Conservation (phyloP, 2,797 vertebrate species). For the Bryconaethiops microstoma region DNA sequence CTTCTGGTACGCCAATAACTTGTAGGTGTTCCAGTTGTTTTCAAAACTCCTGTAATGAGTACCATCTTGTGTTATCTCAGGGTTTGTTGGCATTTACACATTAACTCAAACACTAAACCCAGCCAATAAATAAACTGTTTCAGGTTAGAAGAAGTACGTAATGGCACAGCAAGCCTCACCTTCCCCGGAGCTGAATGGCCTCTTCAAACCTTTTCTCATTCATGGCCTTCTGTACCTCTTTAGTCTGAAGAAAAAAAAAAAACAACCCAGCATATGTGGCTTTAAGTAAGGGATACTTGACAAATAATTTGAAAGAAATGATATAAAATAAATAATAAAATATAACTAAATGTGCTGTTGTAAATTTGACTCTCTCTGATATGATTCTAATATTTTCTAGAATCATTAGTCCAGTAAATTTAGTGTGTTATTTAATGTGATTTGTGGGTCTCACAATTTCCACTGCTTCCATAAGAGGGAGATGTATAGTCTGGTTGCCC, state of each 20-base stretch:
- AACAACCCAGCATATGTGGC: not conserved
- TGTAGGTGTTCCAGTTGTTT: slow-evolving; percentile 97
- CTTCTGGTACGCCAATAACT: slow-evolving; percentile 87
- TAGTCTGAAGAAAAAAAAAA: slow-evolving; percentile 77
- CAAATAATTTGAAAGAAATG: not conserved
- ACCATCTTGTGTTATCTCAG: not conserved
- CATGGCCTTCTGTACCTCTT: slow-evolving; percentile 95
- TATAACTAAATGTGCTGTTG: not conserved
- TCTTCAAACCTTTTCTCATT: slow-evolving; percentile 92
- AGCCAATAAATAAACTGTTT: not conserved
- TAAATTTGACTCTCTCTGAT: not conserved
- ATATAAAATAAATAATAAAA: not conserved
- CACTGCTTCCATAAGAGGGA: slow-evolving; percentile 96
- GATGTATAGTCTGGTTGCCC: slow-evolving; percentile 88
- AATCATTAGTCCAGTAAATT: not conserved
- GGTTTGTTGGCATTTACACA: not conserved
- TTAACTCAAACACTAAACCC: not conserved
- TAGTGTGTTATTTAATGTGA: not conserved
- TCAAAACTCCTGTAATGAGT: slow-evolving; percentile 88
- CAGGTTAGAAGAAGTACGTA: not conserved
- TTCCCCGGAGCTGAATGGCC: slow-evolving; percentile 90
- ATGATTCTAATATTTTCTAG: not conserved
- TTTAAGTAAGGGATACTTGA: not conserved
- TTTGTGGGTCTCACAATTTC: slow-evolving; percentile 85
- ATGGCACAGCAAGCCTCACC: slow-evolving; percentile 74